Evolutionary conservation across 2,113 vertebrate genomes (phyloP).

Genomic region (Holacanthus passer): DNA sequence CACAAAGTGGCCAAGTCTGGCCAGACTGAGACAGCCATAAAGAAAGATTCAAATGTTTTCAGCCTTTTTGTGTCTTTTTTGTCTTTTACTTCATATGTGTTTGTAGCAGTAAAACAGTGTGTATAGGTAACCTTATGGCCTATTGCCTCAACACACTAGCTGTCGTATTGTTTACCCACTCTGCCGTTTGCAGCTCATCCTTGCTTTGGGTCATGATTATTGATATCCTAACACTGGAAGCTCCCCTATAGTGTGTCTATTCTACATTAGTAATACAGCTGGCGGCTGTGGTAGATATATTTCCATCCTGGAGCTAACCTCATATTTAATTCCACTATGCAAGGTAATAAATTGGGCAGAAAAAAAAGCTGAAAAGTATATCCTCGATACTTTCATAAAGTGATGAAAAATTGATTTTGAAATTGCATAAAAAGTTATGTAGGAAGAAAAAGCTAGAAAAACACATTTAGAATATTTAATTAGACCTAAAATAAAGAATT

Average conservation of each 20-base stretch:
- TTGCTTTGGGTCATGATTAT: not conserved
- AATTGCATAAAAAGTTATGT: not conserved
- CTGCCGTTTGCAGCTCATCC: not conserved
- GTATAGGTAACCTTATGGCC: no score
- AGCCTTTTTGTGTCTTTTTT: not conserved
- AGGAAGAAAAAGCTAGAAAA: not conserved
- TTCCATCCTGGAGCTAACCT: not conserved
- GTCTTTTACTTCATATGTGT: not conserved
- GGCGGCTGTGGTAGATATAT: no score
- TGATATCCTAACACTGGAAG: not conserved
- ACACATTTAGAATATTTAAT: not conserved
- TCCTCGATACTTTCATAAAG: not conserved
- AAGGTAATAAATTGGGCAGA: not conserved
- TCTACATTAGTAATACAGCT: not conserved
- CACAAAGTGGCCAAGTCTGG: no score
- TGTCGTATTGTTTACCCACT: not conserved
- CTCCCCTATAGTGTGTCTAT: not conserved
- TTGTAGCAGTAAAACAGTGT: not conserved
- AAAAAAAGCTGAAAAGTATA: not conserved
- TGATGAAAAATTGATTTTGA: not conserved
- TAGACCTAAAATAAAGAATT: not conserved
- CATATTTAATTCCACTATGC: not conserved
- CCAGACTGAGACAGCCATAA: no score
- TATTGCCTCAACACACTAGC: not conserved
- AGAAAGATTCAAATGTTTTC: no score